Percentiles rank a stretch among this genome's conserved stretches.
phyloP scores from a whole-genome alignment of 2,888 invertebrate genomes.

The Tenthredo distinguenda region DNA sequence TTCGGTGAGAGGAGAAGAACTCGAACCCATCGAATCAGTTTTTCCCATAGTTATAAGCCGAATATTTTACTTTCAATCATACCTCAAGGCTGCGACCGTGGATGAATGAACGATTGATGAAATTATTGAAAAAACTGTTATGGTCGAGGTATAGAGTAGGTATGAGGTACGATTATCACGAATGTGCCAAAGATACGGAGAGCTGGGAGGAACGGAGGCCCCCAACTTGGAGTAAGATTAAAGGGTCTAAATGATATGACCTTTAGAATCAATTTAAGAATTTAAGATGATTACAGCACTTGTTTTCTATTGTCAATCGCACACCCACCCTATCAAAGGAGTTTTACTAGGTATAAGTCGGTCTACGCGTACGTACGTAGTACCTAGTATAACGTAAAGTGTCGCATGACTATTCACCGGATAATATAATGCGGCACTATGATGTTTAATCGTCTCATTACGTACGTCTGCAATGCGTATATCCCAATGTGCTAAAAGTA shows the following conservation, averaged over 20 bases:
- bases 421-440: neutral
- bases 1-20: neutral
- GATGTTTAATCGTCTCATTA: conserved; percentile 6
- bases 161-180: neutral
- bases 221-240: conserved; percentile 46
- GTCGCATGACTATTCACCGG: neutral
- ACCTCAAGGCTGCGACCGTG: neutral
- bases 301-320: conserved; percentile 52
- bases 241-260: conserved; percentile 53
- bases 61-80: neutral
- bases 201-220: conserved; percentile 15
- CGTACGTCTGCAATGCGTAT: neutral
- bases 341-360: conserved; percentile 17
- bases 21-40: neutral
- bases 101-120: neutral
- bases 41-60: neutral
- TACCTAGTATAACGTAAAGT: neutral
- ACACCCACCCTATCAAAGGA: conserved; percentile 42
- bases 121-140: neutral
- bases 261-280: conserved; percentile 52
- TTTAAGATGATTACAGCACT: conserved; percentile 50
- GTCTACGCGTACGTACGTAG: neutral
- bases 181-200: neutral
- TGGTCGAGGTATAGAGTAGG: neutral
- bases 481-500: conserved; percentile 12